Percentiles rank a stretch among this genome's conserved stretches.
Conservation (phyloP, 2,888 invertebrate genomes). For the Oegoconia quadripuncta region DNA sequence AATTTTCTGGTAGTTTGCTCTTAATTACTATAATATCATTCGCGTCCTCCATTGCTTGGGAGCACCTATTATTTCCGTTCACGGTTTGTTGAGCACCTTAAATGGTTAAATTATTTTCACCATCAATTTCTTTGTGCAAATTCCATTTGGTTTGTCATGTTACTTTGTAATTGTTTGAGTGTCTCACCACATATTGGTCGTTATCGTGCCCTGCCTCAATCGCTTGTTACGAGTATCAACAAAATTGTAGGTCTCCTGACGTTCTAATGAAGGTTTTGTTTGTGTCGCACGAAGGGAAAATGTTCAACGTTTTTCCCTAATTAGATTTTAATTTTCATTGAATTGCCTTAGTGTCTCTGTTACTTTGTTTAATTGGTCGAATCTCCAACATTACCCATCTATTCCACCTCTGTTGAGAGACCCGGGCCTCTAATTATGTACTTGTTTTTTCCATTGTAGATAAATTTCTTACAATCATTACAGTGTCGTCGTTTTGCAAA, state of each 20-base stretch:
- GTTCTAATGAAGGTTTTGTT: constrained; percentile 43
- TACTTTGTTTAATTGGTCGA: constrained; percentile 20
- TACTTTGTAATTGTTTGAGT: constrained; percentile 19
- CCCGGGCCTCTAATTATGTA: constrained; percentile 8
- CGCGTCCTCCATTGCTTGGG: constrained; percentile 35
- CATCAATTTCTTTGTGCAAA: constrained; percentile 50
- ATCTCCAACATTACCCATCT: not conserved
- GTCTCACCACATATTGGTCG: constrained; percentile 33
- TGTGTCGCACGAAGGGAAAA: constrained; percentile 30
- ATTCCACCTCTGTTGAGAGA: not conserved
- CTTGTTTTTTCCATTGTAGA: constrained; percentile 27
- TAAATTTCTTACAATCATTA: no score
- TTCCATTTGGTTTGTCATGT: constrained; percentile 37
- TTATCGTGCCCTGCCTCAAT: constrained; percentile 27
- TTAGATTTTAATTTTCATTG: constrained; percentile 43
- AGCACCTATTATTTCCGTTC: constrained; percentile 54
- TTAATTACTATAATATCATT: constrained; percentile 63
- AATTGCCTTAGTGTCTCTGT: constrained; percentile 13
- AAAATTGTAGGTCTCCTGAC: constrained; percentile 42
- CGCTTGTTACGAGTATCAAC: constrained; percentile 30
- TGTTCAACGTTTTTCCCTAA: constrained; percentile 37
- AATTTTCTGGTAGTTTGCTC: constrained; percentile 56
- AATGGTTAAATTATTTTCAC: constrained; percentile 52
- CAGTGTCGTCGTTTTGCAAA: no score
- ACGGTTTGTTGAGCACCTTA: constrained; percentile 58